Evolutionary conservation across 2,113 vertebrate genomes (phyloP).

Genomic region (Miniopterus natalensis): DNA sequence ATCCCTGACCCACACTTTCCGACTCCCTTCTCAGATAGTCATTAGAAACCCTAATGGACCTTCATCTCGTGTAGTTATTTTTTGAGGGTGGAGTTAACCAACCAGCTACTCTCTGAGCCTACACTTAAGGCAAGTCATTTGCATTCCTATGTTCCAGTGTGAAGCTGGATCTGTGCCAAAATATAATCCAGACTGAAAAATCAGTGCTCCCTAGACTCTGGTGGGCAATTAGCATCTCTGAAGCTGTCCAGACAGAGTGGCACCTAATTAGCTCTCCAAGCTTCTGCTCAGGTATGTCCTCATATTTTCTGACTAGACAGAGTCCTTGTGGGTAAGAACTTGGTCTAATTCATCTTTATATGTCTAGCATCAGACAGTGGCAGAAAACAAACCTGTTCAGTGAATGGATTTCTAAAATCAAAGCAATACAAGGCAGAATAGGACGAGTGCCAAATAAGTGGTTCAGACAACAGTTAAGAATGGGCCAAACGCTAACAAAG

Average conservation of each 20-base stretch:
- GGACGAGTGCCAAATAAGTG: neutral
- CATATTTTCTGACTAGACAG: neutral
- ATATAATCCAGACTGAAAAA: neutral
- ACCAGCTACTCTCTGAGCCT: neutral
- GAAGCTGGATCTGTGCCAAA: conserved; percentile 42
- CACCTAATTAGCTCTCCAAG: neutral
- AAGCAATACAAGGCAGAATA: neutral
- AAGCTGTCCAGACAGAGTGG: neutral
- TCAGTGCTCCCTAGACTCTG: neutral
- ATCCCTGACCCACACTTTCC: neutral
- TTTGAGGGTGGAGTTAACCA: neutral
- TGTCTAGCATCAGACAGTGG: neutral
- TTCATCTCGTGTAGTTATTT: neutral
- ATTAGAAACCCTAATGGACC: neutral
- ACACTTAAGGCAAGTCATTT: neutral
- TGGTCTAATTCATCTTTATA: neutral
- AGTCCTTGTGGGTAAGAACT: neutral
- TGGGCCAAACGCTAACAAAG: neutral
- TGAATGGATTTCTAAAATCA: conserved; percentile 7
- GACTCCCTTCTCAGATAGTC: neutral
- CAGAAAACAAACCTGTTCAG: conserved; percentile 52
- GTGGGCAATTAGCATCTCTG: neutral
- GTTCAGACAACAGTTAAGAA: neutral
- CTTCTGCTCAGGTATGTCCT: neutral
- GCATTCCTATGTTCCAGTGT: neutral